Conservation (phyloP, 2,113 vertebrate genomes). For the Ciconia maguari region DNA sequence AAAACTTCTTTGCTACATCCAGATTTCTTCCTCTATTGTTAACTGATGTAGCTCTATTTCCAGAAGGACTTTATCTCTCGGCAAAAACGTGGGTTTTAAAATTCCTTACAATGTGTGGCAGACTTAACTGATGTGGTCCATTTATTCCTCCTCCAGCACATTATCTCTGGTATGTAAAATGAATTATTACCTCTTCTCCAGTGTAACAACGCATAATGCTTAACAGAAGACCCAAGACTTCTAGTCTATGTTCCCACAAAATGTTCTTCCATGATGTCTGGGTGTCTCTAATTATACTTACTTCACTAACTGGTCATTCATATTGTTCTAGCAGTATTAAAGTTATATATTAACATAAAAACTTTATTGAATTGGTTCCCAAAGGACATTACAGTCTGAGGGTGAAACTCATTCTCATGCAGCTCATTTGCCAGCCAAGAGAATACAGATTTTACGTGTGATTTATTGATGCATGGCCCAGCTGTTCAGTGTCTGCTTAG, state of each 20-base stretch:
- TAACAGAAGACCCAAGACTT: not conserved
- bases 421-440: not conserved
- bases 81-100: slow-evolving; percentile 5
- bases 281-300: not conserved
- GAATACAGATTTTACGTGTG: not conserved
- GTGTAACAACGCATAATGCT: not conserved
- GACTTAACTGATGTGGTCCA: slow-evolving; percentile 33
- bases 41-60: not conserved
- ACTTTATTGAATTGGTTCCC: not conserved
- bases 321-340: not conserved
- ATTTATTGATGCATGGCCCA: slow-evolving; percentile 19
- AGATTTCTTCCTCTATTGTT: not conserved
- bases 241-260: not conserved
- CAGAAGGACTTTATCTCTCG: not conserved
- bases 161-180: slow-evolving; percentile 47
- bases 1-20: not conserved
- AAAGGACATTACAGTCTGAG: not conserved
- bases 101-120: slow-evolving; percentile 18
- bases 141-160: slow-evolving; percentile 47
- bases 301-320: not conserved
- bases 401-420: not conserved
- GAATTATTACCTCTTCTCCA: slow-evolving; percentile 47
- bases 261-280: not conserved
- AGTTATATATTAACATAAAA: not conserved
- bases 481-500: slow-evolving; percentile 23